phyloP scores from a whole-genome alignment of 2,888 invertebrate genomes.

The Lutraria lutraria region DNA sequence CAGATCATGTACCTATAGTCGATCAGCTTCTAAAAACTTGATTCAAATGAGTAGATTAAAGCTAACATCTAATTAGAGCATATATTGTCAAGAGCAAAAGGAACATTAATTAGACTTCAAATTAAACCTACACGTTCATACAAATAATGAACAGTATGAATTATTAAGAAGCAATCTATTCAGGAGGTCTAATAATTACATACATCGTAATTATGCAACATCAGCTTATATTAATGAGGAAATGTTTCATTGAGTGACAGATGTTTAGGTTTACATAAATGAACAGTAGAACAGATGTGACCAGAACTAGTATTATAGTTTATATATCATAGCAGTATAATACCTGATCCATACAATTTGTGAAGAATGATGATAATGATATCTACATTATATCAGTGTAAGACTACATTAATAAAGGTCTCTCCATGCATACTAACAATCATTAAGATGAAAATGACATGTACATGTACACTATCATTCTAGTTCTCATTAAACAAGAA shows the following conservation, averaged over 20 bases:
- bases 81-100: neutral
- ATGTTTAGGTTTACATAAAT: neutral
- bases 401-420: no score
- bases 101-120: neutral
- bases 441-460: no score
- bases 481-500: no score
- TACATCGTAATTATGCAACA: neutral
- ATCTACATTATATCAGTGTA: no score
- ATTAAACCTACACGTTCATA: neutral
- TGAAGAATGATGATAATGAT: no score
- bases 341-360: no score
- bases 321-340: no score
- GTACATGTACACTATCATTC: no score
- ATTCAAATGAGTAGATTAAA: neutral
- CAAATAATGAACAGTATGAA: neutral
- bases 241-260: neutral
- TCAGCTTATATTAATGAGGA: neutral
- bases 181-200: neutral
- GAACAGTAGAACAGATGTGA: neutral
- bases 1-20: neutral
- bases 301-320: no score
- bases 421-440: no score
- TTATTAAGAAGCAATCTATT: neutral
- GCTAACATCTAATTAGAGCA: no score
- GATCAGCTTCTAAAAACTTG: neutral